Conservation (phyloP, 2,888 invertebrate species). For the Plutella xylostella region DNA sequence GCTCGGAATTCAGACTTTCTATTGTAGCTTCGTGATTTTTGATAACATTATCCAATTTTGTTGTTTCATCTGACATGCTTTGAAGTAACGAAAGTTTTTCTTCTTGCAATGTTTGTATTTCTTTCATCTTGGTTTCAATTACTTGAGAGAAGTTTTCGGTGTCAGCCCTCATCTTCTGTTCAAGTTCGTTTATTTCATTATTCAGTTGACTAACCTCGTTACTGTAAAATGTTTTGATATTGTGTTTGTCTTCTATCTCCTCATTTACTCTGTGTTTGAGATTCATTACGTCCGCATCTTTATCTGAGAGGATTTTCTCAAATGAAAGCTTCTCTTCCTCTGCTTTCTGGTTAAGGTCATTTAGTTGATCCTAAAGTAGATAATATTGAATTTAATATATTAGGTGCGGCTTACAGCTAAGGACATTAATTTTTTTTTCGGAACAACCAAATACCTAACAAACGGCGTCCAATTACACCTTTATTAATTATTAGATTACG, state of each 20-base stretch:
- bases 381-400: background rate
- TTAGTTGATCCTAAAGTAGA: slow-evolving; percentile 20
- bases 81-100: slow-evolving; percentile 44
- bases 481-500: no score
- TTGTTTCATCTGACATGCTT: slow-evolving; percentile 41
- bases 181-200: slow-evolving; percentile 46
- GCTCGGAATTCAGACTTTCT: slow-evolving; percentile 28
- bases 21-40: slow-evolving; percentile 14
- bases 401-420: no score
- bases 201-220: slow-evolving; percentile 42
- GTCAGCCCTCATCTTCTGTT: slow-evolving; percentile 39
- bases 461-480: no score
- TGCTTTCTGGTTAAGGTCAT: slow-evolving; percentile 28
- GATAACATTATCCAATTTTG: slow-evolving; percentile 37
- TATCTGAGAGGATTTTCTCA: slow-evolving; percentile 31
- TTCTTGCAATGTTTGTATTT: slow-evolving; percentile 48
- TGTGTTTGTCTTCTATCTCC: slow-evolving; percentile 43
- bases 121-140: slow-evolving; percentile 39
- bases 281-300: slow-evolving; percentile 37
- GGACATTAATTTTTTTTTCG: no score
- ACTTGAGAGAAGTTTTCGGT: slow-evolving; percentile 30
- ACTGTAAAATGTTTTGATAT: slow-evolving; percentile 32
- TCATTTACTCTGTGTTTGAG: slow-evolving; percentile 48
- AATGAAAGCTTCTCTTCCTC: slow-evolving; percentile 31
- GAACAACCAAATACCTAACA: no score